Evolutionary conservation across 2,113 vertebrate species (phyloP).

Genomic region (Zootoca vivipara): DNA sequence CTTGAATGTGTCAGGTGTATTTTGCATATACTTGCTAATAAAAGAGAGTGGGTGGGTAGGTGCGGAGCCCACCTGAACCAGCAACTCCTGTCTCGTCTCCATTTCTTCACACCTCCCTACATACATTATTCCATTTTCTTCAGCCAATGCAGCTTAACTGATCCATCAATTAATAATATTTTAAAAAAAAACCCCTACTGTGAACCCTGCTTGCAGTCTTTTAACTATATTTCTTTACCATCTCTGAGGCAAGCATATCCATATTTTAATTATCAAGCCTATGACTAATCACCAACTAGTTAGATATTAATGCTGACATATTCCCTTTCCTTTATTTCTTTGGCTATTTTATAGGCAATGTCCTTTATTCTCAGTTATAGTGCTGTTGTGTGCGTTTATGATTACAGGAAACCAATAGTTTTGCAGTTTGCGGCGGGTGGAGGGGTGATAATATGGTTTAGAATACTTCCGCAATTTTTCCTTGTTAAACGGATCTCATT

Average conservation of each 20-base stretch:
- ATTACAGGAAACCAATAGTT: slow-evolving; percentile 56
- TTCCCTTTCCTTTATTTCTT: slow-evolving; percentile 20
- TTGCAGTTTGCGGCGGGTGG: background rate
- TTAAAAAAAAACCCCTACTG: slow-evolving; percentile 59
- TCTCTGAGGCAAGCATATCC: slow-evolving; percentile 66
- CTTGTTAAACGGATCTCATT: slow-evolving; percentile 29
- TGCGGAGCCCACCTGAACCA: too few species aligned
- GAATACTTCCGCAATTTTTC: slow-evolving; percentile 42
- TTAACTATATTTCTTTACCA: slow-evolving; percentile 39
- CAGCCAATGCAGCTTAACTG: slow-evolving; percentile 65
- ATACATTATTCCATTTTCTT: slow-evolving; percentile 44
- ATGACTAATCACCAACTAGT: slow-evolving; percentile 57
- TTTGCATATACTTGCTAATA: too few species aligned
- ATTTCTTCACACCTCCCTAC: too few species aligned
- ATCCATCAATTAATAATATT: slow-evolving; percentile 68
- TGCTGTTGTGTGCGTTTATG: slow-evolving; percentile 53
- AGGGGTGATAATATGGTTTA: slow-evolving; percentile 33
- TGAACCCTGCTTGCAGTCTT: slow-evolving; percentile 49
- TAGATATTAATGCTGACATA: slow-evolving; percentile 59
- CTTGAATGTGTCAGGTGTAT: too few species aligned
- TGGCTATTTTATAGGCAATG: slow-evolving; percentile 40
- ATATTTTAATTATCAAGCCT: slow-evolving; percentile 67
- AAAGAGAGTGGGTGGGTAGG: too few species aligned
- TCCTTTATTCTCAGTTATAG: slow-evolving; percentile 46
- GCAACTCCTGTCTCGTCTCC: too few species aligned